A percentile compares a stretch with the other conserved stretches of the same genome.
phyloP scores from a whole-genome alignment of 2,113 vertebrate species.

The Protomyctophum bolini region DNA sequence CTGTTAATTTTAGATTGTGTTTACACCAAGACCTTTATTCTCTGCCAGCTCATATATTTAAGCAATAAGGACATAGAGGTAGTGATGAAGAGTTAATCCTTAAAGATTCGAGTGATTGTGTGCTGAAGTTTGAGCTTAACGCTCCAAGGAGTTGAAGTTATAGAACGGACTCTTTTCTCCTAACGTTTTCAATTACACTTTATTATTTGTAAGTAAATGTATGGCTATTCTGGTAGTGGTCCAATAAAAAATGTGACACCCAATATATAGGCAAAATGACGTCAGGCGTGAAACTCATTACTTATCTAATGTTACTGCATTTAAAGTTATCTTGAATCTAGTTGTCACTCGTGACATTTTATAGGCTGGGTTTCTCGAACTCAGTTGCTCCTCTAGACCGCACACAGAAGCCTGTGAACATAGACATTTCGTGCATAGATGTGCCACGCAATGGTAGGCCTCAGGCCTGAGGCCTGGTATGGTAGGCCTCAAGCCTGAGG shows the following conservation, averaged over 20 bases:
- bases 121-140: conserved; percentile 4
- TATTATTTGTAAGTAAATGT: neutral
- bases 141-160: neutral
- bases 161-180: neutral
- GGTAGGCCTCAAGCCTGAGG: too few species aligned
- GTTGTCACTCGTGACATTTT: too few species aligned
- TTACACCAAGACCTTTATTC: conserved; percentile 54
- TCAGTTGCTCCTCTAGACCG: too few species aligned
- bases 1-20: conserved; percentile 66
- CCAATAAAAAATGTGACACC: neutral
- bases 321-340: too few species aligned
- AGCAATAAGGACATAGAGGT: conserved; percentile 24
- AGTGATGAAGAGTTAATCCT: conserved; percentile 34
- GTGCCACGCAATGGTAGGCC: too few species aligned
- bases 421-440: too few species aligned
- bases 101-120: conserved; percentile 5
- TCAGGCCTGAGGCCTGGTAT: too few species aligned
- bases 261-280: neutral
- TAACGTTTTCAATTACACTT: neutral
- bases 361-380: too few species aligned
- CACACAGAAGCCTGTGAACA: too few species aligned
- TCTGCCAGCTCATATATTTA: conserved; percentile 51
- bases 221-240: neutral
- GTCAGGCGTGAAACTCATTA: neutral
- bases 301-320: too few species aligned